A percentile compares a stretch with the other conserved stretches of the same genome.
Conservation (phyloP, 1,140 invertebrate genomes). For the Drosophila orena region DNA sequence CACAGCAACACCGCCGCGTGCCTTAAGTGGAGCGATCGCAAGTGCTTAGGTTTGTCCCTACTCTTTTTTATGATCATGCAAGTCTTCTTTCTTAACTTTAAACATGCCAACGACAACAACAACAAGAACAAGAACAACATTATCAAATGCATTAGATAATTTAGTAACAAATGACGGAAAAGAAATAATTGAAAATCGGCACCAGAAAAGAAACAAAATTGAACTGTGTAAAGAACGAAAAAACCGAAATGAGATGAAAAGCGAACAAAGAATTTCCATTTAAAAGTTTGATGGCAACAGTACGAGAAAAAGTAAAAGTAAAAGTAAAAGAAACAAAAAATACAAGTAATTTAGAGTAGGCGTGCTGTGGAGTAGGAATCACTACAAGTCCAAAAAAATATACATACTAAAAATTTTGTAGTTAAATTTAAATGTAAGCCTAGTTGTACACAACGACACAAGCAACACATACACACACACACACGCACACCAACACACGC, state of each 20-base stretch:
- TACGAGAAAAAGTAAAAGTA: constrained; percentile 10
- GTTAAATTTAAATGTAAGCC: constrained; percentile 74
- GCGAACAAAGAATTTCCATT: constrained; percentile 63
- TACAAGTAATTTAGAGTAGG: constrained; percentile 30
- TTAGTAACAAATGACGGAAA: constrained; percentile 50
- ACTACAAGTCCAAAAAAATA: constrained; percentile 78
- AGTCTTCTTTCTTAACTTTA: constrained; percentile 72
- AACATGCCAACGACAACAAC: constrained; percentile 69
- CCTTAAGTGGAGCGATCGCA: constrained; percentile 77
- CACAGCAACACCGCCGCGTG: constrained; percentile 70
- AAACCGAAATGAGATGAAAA: constrained; percentile 27
- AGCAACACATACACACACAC: constrained; percentile 41
- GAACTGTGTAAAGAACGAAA: constrained; percentile 48
- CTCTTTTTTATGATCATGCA: constrained; percentile 74
- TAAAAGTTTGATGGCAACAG: constrained; percentile 53
- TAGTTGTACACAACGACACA: constrained; percentile 52
- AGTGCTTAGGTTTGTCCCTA: constrained; percentile 84
- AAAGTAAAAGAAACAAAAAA: constrained; percentile 4
- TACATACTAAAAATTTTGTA: constrained; percentile 74
- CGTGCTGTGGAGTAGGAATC: constrained; percentile 29
- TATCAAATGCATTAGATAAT: constrained; percentile 73
- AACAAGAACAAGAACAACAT: constrained; percentile 55
- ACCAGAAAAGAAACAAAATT: constrained; percentile 39
- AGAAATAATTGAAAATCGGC: constrained; percentile 18
- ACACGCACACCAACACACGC: constrained; percentile 29